These are phyloP conservation scores for Steinernema carpocapsae DNA, from an alignment of 2,888 invertebrate species.

Conservation along the genomic window DNA sequence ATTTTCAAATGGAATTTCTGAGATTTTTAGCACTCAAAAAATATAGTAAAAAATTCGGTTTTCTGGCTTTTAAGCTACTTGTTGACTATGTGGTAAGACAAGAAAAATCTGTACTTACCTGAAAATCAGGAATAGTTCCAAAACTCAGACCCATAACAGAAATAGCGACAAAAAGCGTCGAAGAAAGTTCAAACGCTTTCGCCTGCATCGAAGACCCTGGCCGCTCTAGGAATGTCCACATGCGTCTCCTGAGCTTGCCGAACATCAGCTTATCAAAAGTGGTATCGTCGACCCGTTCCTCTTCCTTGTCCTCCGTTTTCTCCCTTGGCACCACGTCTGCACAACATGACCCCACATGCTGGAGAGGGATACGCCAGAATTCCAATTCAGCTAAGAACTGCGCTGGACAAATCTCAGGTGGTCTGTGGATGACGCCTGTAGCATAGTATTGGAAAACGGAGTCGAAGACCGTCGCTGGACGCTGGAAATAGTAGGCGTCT, in stretches of 20 bases:
- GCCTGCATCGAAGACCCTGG: constrained; percentile 60
- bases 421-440: constrained; percentile 66
- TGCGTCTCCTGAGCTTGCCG: constrained; percentile 63
- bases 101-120: no score
- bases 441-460: constrained; percentile 67
- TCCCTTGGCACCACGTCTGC: constrained; percentile 63
- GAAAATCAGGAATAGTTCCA: constrained; percentile 68
- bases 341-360: constrained; percentile 65
- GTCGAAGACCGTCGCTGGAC: constrained; percentile 65
- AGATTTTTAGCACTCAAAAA: no score
- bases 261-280: constrained; percentile 67
- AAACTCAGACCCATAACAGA: constrained; percentile 67
- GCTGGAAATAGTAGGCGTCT: constrained; percentile 66
- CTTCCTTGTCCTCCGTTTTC: constrained; percentile 61
- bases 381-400: constrained; percentile 65
- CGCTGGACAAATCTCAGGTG: constrained; percentile 66
- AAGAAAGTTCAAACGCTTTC: constrained; percentile 66
- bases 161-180: constrained; percentile 66
- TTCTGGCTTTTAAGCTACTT: no score
- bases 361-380: constrained; percentile 65
- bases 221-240: constrained; percentile 68
- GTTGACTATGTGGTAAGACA: no score
- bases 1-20: no score
- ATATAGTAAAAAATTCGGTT: no score
- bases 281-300: constrained; percentile 66